Base-by-base conservation (phyloP, 35 echinoderm and acorn worm genomes). In the Ophiothrix spiculata region DNA sequence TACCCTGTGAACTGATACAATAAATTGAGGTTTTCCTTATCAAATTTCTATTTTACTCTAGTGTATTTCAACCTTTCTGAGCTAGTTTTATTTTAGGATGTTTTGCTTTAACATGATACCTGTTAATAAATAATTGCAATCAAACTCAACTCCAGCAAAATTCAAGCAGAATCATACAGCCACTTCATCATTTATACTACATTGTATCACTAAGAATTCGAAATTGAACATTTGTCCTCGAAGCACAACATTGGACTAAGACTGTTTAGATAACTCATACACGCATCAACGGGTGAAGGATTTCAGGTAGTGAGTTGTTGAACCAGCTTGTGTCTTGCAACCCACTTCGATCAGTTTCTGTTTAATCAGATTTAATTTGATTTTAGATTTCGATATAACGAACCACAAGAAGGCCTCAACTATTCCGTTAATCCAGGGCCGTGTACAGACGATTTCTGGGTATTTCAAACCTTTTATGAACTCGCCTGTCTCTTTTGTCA, bases 311-410 rank as follows among this genome's bases (percentile, higher is more conserved):
- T 28, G 60, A 25, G 23, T n/a, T 69, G 60, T 69, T 69, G 60
- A 69, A 69, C 60, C 60, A 69, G 60, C 60, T 69, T 69, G 60
- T 69, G 10, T 69, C 17, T 69, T 4, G 60, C 60, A 69, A 69
- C 60, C 60, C 60, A 69, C 60, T 69, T 69, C 60, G 60, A 69
- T 69, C 29, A 25, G 60, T 69, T 28, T 25, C 60, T 69, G 60
- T 69, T 69, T 69, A 69, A 69, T 69, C 60, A 69, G 60, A 15
- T 69, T 69, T n/a, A n/a, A n/a, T n/a, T n/a, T n/a, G n/a, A n/a
- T n/a, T n/a, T n/a, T n/a, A n/a, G n/a, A n/a, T n/a, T n/a, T n/a
- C n/a, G n/a, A n/a, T n/a, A n/a, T n/a, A n/a, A n/a, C n/a, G n/a
- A n/a, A n/a, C n/a, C n/a, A n/a, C n/a, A n/a, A n/a, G n/a, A n/a